phyloP scores from a whole-genome alignment of 2,113 vertebrate genomes.

The Pseudopodoces humilis region DNA sequence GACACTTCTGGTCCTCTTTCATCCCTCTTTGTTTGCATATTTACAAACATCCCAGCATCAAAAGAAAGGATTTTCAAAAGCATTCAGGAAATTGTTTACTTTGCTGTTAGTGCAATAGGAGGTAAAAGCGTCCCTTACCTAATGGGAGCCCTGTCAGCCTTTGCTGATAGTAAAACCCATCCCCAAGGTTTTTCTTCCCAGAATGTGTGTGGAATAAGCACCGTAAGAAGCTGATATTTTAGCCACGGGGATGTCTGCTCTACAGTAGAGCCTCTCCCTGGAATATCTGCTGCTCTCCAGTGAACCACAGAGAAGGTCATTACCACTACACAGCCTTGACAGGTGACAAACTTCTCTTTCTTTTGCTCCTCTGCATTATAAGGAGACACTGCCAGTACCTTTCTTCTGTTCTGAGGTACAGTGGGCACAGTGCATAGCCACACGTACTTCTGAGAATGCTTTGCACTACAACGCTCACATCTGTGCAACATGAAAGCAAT shows the following conservation, averaged over 20 bases:
- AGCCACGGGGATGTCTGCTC: not conserved
- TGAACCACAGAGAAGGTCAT: not conserved
- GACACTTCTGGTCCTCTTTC: not conserved
- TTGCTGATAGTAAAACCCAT: not conserved
- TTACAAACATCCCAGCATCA: constrained; percentile 1
- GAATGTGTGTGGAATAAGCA: not conserved
- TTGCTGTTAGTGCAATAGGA: not conserved
- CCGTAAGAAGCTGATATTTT: not conserved
- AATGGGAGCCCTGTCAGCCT: not conserved
- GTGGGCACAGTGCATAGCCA: not conserved
- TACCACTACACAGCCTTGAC: not conserved
- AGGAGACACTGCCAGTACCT: not conserved
- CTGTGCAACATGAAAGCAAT: not conserved
- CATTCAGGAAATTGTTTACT: not conserved
- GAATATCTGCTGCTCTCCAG: not conserved
- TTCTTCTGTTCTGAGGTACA: not conserved
- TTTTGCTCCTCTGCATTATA: not conserved
- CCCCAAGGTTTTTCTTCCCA: not conserved
- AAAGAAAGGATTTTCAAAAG: constrained; percentile 22
- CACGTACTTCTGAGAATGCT: not conserved
- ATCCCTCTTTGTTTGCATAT: constrained; percentile 18
- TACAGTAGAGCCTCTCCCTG: not conserved
- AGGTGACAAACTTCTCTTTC: not conserved
- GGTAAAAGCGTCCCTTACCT: not conserved
- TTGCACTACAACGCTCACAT: not conserved